These are phyloP conservation scores for Ophiothrix spiculata DNA, from an alignment of 35 echinoderm and acorn worm genomes.

Conservation along the genomic window DNA sequence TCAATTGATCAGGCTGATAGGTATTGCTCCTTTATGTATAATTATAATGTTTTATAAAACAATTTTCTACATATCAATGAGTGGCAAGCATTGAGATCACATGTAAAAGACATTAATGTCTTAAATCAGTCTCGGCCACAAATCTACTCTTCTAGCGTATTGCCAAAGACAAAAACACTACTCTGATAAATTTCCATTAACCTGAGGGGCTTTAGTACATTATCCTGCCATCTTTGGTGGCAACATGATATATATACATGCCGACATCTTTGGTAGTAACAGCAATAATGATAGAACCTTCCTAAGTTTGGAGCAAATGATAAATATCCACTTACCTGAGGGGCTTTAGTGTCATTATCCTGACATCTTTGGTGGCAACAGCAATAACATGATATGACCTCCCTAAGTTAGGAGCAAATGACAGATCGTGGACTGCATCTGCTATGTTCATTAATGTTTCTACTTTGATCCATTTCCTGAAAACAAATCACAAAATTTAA, in stretches of 20 bases:
- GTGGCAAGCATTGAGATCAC: no score
- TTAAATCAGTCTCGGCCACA: no score
- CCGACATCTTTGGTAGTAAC: constrained; percentile 92
- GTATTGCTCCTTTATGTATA: no score
- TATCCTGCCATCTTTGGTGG: constrained; percentile 88
- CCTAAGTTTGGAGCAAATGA: constrained; percentile 97
- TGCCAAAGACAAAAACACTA: no score
- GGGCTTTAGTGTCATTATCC: constrained; percentile 83
- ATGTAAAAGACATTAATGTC: no score
- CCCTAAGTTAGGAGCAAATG: constrained; percentile 94
- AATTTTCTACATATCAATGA: no score
- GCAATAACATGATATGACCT: constrained; percentile 92
- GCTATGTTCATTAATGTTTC: constrained; percentile 90
- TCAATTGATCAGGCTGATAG: no score
- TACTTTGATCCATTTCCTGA: constrained; percentile 82
- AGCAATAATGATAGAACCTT: constrained; percentile 87
- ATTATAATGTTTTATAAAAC: no score
- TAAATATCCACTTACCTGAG: constrained; percentile 77
- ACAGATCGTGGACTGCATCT: constrained; percentile 91
- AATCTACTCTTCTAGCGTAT: no score
- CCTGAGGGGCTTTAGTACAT: constrained; percentile 83
- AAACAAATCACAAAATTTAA: no score
- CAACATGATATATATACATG: no score
- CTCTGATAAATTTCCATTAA: no score
- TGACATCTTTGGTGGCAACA: constrained; percentile 90